Base-by-base conservation (phyloP, 2,888 invertebrate genomes). In the Erebia palarica region DNA sequence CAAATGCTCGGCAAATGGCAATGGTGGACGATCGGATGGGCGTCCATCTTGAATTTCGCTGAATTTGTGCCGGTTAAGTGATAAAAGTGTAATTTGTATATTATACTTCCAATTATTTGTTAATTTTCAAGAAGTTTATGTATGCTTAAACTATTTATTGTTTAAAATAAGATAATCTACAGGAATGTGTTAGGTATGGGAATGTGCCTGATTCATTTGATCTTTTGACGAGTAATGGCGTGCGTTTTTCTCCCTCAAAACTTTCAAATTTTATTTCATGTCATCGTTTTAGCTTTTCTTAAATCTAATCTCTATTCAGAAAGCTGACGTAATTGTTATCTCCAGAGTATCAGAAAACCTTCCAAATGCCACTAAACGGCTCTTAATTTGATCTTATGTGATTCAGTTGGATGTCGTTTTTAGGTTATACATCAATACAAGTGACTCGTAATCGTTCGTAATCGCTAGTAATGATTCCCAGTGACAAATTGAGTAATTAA, bases 1-100 rank as follows among this genome's bases (percentile, higher is more conserved):
- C 60, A 60, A 49, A 21, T 63, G n/a, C n/a, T n/a, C n/a, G 49
- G 63, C 63, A 63, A 72, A 69, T 66, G 66, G 69, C 73, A 73
- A 72, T 76, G 82, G 80, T 82, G 84, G 86, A 79, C 84, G 66
- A 47, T 66, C 66, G 85, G 86, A 95, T 95, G 95, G 94, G 95
- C 95, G 95, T 96, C 96, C 96, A 96, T 96, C 95, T 96, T 96
- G 96, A 94, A 95, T 95, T 95, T 94, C 94, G 94, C 94, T 95
- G 94, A 94, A 94, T 94, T 94, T 95, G 96, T 96, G 96, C 96
- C 96, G 96, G 96, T 95, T 91, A 93, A 93, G 90, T 91, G 94
- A 90, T 92, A 91, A 88, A 91, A 92, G 90, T 92, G 92, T 88
- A 88, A 88, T 90, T 91, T 91, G 84, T 89, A 88, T 89, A 88